A percentile compares a stretch with the other conserved stretches of the same genome.
Conservation (phyloP, 2,888 invertebrate genomes). For the Oscheius onirici region DNA sequence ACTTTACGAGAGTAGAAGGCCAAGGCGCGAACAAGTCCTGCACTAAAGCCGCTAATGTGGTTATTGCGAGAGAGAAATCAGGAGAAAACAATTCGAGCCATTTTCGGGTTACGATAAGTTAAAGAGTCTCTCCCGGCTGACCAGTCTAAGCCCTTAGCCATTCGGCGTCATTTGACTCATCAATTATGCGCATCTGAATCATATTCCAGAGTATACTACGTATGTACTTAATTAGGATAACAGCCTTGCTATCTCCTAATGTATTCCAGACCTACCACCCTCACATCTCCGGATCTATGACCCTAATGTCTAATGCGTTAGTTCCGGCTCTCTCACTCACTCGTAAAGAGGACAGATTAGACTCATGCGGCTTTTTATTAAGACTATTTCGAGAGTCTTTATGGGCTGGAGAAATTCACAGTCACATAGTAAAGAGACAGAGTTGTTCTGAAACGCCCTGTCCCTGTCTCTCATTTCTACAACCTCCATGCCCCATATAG, state of each 20-base stretch:
- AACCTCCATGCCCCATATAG: too few relatives aligned
- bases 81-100: not conserved
- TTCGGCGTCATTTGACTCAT: not conserved
- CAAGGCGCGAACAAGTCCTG: too few relatives aligned
- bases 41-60: not conserved
- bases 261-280: not conserved
- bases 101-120: not conserved
- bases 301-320: not conserved
- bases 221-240: too few relatives aligned
- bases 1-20: not conserved
- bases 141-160: not conserved
- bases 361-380: not conserved
- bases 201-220: not conserved
- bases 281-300: not conserved
- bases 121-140: not conserved
- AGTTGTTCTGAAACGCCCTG: too few relatives aligned
- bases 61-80: not conserved
- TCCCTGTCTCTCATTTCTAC: too few relatives aligned
- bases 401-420: too few relatives aligned
- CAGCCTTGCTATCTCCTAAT: not conserved
- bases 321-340: not conserved
- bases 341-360: not conserved
- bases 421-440: too few relatives aligned
- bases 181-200: constrained; percentile 7
- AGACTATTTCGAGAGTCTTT: too few relatives aligned